phyloP scores from a whole-genome alignment of 2,797 vertebrate genomes.

The Propithecus deckenii region DNA sequence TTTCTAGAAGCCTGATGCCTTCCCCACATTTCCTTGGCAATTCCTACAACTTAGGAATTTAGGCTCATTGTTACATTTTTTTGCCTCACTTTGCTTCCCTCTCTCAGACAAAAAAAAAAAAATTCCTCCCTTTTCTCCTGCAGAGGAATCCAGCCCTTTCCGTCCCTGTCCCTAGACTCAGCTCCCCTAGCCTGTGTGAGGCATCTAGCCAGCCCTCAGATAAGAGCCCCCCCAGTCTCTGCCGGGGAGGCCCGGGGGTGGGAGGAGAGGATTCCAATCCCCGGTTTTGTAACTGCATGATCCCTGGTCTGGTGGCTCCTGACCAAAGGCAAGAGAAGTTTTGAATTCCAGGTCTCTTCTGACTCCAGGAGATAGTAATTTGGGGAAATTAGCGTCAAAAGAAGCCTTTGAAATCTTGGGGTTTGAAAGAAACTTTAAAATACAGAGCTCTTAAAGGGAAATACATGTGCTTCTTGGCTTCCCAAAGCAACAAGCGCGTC shows the following conservation, averaged over 20 bases:
- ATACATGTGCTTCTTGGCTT: not conserved
- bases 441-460: not conserved
- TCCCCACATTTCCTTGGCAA: not conserved
- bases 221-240: not conserved
- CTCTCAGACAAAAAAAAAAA: not conserved
- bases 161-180: not conserved
- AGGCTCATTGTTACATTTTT: not conserved
- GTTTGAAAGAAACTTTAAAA: slow-evolving; percentile 30
- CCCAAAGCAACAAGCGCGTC: not conserved
- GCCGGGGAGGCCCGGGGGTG: not conserved
- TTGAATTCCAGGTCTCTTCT: not conserved
- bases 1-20: not conserved
- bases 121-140: not conserved
- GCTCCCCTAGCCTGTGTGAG: not conserved
- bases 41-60: not conserved
- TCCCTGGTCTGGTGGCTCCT: not conserved
- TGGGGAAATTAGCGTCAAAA: not conserved
- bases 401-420: not conserved
- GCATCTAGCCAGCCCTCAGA: not conserved
- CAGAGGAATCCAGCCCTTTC: not conserved
- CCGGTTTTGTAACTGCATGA: not conserved
- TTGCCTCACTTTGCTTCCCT: not conserved
- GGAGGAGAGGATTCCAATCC: not conserved
- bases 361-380: not conserved
- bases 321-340: not conserved